phyloP scores from a whole-genome alignment of 2,888 invertebrate species.

The Eledona agricola region DNA sequence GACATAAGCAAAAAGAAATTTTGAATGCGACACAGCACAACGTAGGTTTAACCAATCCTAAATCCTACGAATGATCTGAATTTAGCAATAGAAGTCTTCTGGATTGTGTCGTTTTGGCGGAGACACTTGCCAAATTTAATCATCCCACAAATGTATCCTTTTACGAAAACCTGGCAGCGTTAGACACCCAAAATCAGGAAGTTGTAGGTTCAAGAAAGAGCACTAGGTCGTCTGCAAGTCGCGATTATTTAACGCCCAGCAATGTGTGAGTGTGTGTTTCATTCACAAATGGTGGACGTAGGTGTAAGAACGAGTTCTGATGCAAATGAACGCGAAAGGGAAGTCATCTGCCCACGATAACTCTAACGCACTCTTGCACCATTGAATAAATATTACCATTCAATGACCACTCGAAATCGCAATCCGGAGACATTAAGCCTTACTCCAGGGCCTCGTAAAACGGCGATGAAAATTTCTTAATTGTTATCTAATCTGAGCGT shows the following conservation, averaged over 20 bases:
- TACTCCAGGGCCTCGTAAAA: conserved; percentile 24
- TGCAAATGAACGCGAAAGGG: conserved; percentile 57
- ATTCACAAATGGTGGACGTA: conserved; percentile 52
- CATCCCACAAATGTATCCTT: too few relatives aligned
- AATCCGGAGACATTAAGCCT: conserved; percentile 11
- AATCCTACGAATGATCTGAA: too few relatives aligned
- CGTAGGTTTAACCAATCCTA: too few relatives aligned
- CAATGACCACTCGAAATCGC: conserved; percentile 27
- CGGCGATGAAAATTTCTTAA: too few relatives aligned
- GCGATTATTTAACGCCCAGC: conserved; percentile 49
- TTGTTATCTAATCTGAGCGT: too few relatives aligned
- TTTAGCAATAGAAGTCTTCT: too few relatives aligned
- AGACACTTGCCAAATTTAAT: too few relatives aligned
- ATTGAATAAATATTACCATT: conserved; percentile 39
- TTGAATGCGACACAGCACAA: too few relatives aligned
- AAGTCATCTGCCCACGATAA: conserved; percentile 55
- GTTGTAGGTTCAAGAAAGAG: conserved; percentile 3
- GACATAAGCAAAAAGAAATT: too few relatives aligned
- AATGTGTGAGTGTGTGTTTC: conserved; percentile 53
- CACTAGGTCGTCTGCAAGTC: conserved; percentile 31
- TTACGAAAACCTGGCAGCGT: too few relatives aligned
- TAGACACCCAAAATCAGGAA: too few relatives aligned
- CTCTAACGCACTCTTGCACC: conserved; percentile 36
- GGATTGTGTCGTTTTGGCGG: too few relatives aligned
- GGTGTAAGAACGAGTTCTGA: conserved; percentile 51